Base-by-base conservation (phyloP, 2,888 invertebrate species). In the Andrena praecox region DNA sequence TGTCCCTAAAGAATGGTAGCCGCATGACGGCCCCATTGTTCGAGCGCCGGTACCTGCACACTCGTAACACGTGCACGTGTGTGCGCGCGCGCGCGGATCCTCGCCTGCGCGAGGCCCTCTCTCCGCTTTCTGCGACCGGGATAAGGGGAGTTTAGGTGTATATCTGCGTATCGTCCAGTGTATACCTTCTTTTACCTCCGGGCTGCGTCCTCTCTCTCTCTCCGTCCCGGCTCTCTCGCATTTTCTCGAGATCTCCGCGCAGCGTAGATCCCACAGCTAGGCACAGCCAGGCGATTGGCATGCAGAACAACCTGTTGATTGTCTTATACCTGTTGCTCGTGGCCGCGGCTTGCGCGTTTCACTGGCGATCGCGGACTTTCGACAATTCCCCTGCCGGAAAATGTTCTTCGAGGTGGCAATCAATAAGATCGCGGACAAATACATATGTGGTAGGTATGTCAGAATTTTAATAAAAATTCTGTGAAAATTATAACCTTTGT, bases 281-380 rank as follows among this genome's bases (percentile, higher is more conserved):
- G 33, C 69, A 66, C 70, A 68, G 60, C 79, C 52, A 88, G 90
- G 90, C 90, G 90, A 89, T 89, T 87, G 92, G 91, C 89, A 90
- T 90, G 91, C 90, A 91, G 91, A 93, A 91, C 91, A 92, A 92
- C 92, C 93, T 93, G 93, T 92, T 92, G 92, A 92, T 90, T 90
- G 91, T 91, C 91, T 90, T 90, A 90, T 90, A 90, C 91, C 89
- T 91, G 91, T 90, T 91, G 88, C 87, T 10, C 73, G 50, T 67
- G 67, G 20, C 48, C 50, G 54, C 52, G 50, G 48, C 69, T 56
- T 27, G 52, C 67, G 27, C 54, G 76, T 62, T 52, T 54, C 78
- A 76, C 59, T 76, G 8, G 56, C 8, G 24, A 54, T 42, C 35
- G 29, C 67, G 27, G 12, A 68, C 69, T 73, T 67, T 67, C 64